These are phyloP conservation scores for Cyprinodon tularosa DNA, from an alignment of 2,113 vertebrate genomes.

Conservation along the genomic window DNA sequence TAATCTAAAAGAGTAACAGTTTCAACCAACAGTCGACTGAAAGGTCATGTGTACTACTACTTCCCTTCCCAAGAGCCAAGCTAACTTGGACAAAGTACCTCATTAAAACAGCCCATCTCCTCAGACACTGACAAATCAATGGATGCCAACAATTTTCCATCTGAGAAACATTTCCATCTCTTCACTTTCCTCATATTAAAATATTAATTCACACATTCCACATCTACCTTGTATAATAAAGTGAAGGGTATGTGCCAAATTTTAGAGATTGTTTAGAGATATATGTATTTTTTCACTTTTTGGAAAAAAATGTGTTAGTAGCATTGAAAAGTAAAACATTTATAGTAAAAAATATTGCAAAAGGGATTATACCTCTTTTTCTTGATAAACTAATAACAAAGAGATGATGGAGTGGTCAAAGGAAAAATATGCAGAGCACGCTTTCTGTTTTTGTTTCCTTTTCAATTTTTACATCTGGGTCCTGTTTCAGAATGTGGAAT, in stretches of 20 bases:
- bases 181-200: constrained; percentile 28
- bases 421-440: no score
- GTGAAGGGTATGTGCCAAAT: not conserved
- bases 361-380: no score
- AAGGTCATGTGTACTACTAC: constrained; percentile 54
- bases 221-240: not conserved
- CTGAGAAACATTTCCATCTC: constrained; percentile 21
- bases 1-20: constrained; percentile 41
- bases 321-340: no score
- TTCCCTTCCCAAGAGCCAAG: constrained; percentile 24
- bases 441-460: no score
- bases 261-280: not conserved
- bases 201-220: constrained; percentile 35
- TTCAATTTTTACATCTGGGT: no score
- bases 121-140: constrained; percentile 43
- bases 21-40: constrained; percentile 12
- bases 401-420: no score
- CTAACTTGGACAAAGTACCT: constrained; percentile 55
- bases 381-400: no score
- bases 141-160: constrained; percentile 22
- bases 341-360: no score
- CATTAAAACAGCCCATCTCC: constrained; percentile 31
- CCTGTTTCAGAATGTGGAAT: no score
- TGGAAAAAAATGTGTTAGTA: not conserved
- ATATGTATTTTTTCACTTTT: constrained; percentile 1